These are phyloP conservation scores for Steinernema carpocapsae DNA, from an alignment of 2,888 invertebrate species.

Conservation along the genomic window DNA sequence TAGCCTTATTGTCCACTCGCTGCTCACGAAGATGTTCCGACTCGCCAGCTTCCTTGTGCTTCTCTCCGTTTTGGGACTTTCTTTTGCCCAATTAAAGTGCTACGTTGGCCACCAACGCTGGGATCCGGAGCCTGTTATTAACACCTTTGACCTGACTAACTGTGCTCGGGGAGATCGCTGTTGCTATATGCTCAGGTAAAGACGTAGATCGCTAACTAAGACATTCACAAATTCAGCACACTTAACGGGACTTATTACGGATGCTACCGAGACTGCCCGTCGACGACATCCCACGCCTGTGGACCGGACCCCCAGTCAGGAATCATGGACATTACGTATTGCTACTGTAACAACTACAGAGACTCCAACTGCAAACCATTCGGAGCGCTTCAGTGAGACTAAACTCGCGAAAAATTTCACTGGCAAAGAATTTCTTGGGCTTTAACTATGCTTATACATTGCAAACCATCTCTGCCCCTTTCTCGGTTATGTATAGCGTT, in stretches of 20 bases:
- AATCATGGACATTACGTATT: slow-evolving; percentile 15
- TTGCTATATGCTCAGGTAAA: slow-evolving; percentile 31
- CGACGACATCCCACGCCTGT: neutral
- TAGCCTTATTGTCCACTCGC: no score
- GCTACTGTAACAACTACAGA: slow-evolving; percentile 5
- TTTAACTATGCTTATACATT: no score
- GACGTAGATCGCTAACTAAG: neutral
- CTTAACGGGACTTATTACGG: slow-evolving; percentile 7
- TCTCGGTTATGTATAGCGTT: neutral
- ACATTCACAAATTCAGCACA: neutral
- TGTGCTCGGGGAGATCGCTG: neutral
- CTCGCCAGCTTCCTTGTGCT: neutral
- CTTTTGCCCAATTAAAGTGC: neutral
- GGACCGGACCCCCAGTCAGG: slow-evolving; percentile 15
- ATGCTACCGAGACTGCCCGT: slow-evolving; percentile 19
- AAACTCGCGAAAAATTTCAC: no score
- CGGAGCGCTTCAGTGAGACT: no score
- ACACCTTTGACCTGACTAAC: neutral
- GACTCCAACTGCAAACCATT: slow-evolving; percentile 7
- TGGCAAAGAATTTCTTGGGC: no score
- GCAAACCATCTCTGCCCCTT: no score
- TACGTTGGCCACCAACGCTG: slow-evolving; percentile 16
- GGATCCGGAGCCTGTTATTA: slow-evolving; percentile 19
- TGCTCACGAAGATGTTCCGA: no score
- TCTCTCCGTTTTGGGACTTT: neutral